These are phyloP conservation scores for Hoplodrina blanda DNA, from an alignment of 2,888 invertebrate genomes.

Conservation along the genomic window DNA sequence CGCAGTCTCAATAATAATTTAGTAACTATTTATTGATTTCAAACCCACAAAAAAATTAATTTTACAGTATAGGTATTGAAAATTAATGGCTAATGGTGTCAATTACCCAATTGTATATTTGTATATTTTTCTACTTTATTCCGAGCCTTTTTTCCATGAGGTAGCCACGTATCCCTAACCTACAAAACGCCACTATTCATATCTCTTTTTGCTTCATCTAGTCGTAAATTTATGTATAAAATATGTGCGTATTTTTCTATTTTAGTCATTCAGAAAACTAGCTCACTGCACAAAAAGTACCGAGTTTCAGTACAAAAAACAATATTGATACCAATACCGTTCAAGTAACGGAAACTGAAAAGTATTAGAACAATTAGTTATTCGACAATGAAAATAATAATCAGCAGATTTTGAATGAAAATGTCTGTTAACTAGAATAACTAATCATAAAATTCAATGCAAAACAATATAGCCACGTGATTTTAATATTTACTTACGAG, in stretches of 20 bases:
- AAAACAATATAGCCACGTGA: constrained; percentile 50
- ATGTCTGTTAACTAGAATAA: neutral
- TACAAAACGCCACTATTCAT: constrained; percentile 17
- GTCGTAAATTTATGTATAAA: constrained; percentile 4
- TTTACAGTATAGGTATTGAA: no score
- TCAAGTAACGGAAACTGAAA: neutral
- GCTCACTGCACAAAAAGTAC: constrained; percentile 15
- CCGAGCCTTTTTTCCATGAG: no score
- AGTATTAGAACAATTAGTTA: no score
- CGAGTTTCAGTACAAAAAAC: neutral
- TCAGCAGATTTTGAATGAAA: neutral
- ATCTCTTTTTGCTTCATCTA: constrained; percentile 23
- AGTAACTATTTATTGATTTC: no score
- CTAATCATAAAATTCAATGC: neutral
- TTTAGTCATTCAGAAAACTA: neutral
- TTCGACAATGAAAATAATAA: neutral
- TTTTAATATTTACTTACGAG: constrained; percentile 14
- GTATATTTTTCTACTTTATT: constrained; percentile 30
- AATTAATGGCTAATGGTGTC: no score
- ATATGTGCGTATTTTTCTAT: constrained; percentile 2
- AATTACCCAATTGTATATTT: constrained; percentile 18
- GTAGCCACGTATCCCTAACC: no score
- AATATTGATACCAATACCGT: neutral
- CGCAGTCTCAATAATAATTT: no score
- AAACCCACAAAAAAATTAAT: no score